Conservation (phyloP, 2,113 vertebrate genomes). For the Anoura caudifer region DNA sequence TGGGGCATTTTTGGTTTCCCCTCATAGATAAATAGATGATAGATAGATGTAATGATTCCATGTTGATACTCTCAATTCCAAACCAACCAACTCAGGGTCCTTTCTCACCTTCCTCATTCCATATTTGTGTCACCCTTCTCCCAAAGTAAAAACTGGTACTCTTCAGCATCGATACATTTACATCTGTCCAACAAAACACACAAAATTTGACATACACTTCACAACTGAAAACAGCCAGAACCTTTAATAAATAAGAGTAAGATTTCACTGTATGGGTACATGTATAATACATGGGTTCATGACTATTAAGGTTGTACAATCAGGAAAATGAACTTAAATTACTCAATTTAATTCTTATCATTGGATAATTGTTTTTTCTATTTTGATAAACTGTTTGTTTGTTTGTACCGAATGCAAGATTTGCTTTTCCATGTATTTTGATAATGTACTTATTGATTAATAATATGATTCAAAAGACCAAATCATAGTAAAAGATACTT, state of each 20-base stretch:
- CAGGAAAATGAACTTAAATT: background rate
- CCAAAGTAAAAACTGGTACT: background rate
- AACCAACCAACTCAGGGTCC: background rate
- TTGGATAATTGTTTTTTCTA: background rate
- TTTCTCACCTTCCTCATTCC: background rate
- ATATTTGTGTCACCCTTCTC: background rate
- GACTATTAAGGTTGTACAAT: background rate
- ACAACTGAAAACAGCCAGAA: background rate
- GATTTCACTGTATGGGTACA: background rate
- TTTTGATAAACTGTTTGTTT: background rate
- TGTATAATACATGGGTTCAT: background rate
- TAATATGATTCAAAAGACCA: background rate
- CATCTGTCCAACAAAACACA: background rate
- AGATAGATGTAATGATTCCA: background rate
- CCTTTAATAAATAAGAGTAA: background rate
- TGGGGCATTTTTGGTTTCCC: too few species aligned
- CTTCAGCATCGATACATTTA: background rate
- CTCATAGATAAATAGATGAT: background rate
- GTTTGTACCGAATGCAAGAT: background rate
- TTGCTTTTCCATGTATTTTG: background rate
- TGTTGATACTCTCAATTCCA: background rate
- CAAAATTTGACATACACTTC: background rate
- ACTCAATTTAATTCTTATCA: background rate
- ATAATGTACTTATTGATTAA: background rate
- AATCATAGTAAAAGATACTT: background rate